Conservation (phyloP, 2,797 vertebrate genomes). For the Apogon talboti region DNA sequence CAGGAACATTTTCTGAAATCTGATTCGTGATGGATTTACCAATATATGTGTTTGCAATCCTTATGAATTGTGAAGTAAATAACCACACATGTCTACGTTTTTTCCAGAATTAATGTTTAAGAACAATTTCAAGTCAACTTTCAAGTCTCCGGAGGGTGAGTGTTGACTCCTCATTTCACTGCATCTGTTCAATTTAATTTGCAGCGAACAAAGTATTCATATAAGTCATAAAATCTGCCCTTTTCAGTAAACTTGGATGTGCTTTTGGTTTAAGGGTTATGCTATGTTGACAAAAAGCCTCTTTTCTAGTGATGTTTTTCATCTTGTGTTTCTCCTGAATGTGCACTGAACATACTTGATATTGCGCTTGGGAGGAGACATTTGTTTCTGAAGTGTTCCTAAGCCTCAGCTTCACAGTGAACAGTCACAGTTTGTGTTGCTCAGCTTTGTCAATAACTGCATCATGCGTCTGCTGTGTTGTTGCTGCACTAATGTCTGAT, state of each 20-base stretch:
- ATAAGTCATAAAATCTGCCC: not conserved
- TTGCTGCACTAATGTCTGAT: constrained; percentile 40
- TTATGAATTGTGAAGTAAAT: not conserved
- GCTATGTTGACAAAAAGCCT: constrained; percentile 1
- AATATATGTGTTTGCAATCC: not conserved
- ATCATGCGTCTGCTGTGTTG: constrained; percentile 48
- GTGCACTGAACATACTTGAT: constrained; percentile 12
- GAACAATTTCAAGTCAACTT: not conserved
- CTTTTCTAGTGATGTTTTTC: constrained; percentile 4
- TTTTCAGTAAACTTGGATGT: not conserved
- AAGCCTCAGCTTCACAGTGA: constrained; percentile 40
- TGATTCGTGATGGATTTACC: too few species aligned
- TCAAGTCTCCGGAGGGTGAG: constrained; percentile 1
- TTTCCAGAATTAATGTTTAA: not conserved
- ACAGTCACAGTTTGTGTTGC: constrained; percentile 33
- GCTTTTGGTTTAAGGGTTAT: not conserved
- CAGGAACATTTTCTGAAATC: too few species aligned
- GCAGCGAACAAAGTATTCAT: not conserved
- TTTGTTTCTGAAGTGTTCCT: constrained; percentile 40
- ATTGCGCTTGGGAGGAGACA: constrained; percentile 24
- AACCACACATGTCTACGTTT: not conserved
- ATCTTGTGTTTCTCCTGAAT: constrained; percentile 19
- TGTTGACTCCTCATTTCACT: not conserved
- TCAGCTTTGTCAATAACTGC: constrained; percentile 36
- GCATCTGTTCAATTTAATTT: not conserved